Conservation (phyloP, 2,888 invertebrate species). For the Polymixis lichenea region DNA sequence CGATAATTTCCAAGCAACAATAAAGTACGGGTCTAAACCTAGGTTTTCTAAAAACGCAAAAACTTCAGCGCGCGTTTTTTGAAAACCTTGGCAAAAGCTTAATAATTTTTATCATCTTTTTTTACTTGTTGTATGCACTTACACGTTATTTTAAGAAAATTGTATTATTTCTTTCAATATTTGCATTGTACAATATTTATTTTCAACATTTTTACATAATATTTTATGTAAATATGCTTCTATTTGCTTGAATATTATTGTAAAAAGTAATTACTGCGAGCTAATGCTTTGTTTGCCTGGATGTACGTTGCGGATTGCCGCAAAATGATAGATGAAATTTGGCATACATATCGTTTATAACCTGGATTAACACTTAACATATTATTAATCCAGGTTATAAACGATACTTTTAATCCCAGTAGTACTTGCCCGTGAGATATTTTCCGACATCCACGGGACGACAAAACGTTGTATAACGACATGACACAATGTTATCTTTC, state of each 20-base stretch:
- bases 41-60: no score
- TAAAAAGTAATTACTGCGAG: background rate
- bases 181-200: background rate
- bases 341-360: background rate
- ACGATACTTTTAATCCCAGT: no score
- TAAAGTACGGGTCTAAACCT: no score
- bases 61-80: no score
- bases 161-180: background rate
- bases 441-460: no score
- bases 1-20: background rate
- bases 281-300: background rate
- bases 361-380: background rate
- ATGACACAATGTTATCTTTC: no score
- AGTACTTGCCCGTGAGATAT: no score
- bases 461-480: no score
- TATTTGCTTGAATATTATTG: background rate
- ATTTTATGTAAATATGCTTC: background rate
- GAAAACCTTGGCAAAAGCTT: no score
- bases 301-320: background rate
- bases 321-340: background rate
- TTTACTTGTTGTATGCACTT: background rate
- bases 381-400: no score
- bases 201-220: background rate
- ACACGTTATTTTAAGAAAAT: background rate
- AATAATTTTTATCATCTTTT: background rate